A percentile compares a stretch with the other conserved stretches of the same genome.
Evolutionary conservation across 2,797 vertebrate genomes (phyloP).

Genomic region (Neosalanx taihuensis): DNA sequence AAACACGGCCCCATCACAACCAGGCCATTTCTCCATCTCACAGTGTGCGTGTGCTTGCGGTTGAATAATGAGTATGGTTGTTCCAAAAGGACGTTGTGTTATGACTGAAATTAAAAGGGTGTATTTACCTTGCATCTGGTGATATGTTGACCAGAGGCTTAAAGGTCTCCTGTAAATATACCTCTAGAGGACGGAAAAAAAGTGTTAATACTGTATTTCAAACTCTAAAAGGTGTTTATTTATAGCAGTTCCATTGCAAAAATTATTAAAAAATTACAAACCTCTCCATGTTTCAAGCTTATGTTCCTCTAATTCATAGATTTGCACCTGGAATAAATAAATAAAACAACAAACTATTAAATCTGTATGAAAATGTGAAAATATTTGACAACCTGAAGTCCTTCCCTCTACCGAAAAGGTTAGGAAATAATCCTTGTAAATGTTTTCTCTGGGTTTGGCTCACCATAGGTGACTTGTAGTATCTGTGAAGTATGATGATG

Average conservation of each 20-base stretch:
- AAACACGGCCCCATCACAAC: background rate
- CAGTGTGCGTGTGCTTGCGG: too few species aligned
- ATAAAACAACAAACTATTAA: background rate
- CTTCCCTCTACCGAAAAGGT: background rate
- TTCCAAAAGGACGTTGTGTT: background rate
- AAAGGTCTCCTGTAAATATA: slow-evolving; percentile 98
- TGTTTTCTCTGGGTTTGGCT: slow-evolving; percentile 43
- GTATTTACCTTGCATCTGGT: slow-evolving; percentile 89
- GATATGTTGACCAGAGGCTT: slow-evolving; percentile 99
- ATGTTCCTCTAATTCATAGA: slow-evolving; percentile 98
- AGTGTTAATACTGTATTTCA: too few species aligned
- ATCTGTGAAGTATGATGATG: slow-evolving; percentile 99
- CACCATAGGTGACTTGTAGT: slow-evolving; percentile 98
- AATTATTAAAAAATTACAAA: slow-evolving; percentile 53
- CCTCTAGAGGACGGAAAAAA: slow-evolving; percentile 72
- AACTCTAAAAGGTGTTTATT: background rate
- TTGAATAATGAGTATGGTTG: too few species aligned
- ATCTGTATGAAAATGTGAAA: background rate
- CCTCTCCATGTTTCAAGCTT: slow-evolving; percentile 99
- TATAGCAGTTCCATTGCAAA: background rate
- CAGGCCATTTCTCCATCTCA: too few species aligned
- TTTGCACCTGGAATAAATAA: slow-evolving; percentile 84
- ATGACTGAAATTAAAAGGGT: background rate
- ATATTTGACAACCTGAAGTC: background rate
- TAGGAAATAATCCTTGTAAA: background rate